Percentiles rank a stretch among this genome's conserved stretches.
phyloP scores from a whole-genome alignment of 2,888 invertebrate genomes.

The Orthosia incerta region DNA sequence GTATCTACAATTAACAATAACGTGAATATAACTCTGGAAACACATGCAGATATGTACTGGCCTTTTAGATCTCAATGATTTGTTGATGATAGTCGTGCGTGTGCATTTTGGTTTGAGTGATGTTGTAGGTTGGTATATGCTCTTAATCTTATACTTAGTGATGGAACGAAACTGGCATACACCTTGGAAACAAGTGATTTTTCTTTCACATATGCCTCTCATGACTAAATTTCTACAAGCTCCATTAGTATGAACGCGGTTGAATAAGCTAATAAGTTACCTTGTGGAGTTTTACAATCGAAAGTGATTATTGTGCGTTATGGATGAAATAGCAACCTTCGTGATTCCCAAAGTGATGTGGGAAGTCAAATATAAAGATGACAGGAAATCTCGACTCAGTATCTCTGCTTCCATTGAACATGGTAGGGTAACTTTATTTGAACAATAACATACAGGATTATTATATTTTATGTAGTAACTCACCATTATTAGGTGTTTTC shows the following conservation, averaged over 20 bases:
- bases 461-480: conserved; percentile 65
- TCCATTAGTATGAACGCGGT: conserved; percentile 42
- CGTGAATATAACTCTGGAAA: conserved; percentile 78
- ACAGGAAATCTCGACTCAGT: conserved; percentile 25
- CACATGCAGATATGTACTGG: conserved; percentile 60
- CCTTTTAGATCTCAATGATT: conserved; percentile 59
- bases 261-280: conserved; percentile 39
- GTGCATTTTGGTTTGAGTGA: conserved; percentile 56
- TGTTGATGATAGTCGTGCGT: conserved; percentile 57
- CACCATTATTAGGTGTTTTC: conserved; percentile 82
- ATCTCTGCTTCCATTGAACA: conserved; percentile 28
- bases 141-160: conserved; percentile 47
- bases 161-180: conserved; percentile 41
- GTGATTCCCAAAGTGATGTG: conserved; percentile 29
- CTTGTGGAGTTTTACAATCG: conserved; percentile 38
- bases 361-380: conserved; percentile 28
- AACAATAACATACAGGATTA: conserved; percentile 15
- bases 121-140: conserved; percentile 52
- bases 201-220: conserved; percentile 22
- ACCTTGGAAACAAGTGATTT: conserved; percentile 23
- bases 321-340: conserved; percentile 53
- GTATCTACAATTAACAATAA: conserved; percentile 91
- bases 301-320: conserved; percentile 43
- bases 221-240: conserved; percentile 42
- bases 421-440: conserved; percentile 22